Evolutionary conservation across 2,888 invertebrate genomes (phyloP).

Genomic region (Aporophyla nigra): DNA sequence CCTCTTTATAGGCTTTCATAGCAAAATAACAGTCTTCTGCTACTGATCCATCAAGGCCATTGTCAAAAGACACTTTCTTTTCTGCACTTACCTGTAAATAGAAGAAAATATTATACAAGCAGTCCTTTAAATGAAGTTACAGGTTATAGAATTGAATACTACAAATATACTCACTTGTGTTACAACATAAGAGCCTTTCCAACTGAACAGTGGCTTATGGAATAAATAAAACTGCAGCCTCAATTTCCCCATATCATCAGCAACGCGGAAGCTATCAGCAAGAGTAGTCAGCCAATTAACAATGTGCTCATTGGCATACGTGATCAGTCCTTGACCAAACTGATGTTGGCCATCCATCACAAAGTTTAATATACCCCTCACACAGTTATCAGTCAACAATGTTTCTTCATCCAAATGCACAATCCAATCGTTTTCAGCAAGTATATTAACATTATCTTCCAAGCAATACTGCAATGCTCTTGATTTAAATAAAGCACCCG

Average conservation of each 20-base stretch:
- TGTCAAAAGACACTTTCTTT: constrained; percentile 97
- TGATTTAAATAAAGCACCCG: constrained; percentile 98
- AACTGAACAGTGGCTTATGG: constrained; percentile 98
- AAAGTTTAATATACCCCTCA: constrained; percentile 97
- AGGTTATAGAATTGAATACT: background rate
- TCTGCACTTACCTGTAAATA: constrained; percentile 96
- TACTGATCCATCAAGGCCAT: constrained; percentile 98
- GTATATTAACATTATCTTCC: constrained; percentile 96
- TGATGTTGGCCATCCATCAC: constrained; percentile 98
- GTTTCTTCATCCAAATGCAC: constrained; percentile 99
- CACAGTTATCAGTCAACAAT: constrained; percentile 97
- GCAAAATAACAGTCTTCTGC: constrained; percentile 99
- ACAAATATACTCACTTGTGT: constrained; percentile 93
- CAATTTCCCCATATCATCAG: constrained; percentile 99
- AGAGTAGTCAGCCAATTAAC: constrained; percentile 99
- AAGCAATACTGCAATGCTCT: constrained; percentile 98
- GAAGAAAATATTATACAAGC: constrained; percentile 6
- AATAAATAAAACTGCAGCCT: constrained; percentile 97
- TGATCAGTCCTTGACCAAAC: constrained; percentile 98
- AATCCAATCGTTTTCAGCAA: constrained; percentile 98
- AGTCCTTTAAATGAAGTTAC: background rate
- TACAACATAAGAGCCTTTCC: constrained; percentile 99
- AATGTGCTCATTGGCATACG: constrained; percentile 98
- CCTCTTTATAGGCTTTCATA: constrained; percentile 97
- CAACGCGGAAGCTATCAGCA: constrained; percentile 98